Base-by-base conservation (phyloP, 2,113 vertebrate species). In the Anolis carolinensis region DNA sequence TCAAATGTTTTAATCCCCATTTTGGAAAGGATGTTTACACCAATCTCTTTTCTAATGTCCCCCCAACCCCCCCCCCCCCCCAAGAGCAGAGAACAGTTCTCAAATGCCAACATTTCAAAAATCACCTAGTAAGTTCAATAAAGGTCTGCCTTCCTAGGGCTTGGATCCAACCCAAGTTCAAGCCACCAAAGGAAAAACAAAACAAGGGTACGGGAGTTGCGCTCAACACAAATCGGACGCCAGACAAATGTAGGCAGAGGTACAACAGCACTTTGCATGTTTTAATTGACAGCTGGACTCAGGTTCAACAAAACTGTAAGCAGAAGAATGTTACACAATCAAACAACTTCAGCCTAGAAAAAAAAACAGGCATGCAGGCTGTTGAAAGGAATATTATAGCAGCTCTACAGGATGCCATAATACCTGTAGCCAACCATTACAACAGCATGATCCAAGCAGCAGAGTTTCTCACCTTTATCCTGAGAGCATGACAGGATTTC, bases 381-480 rank as follows among this genome's bases (percentile, higher is more conserved):
- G 18, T 34, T 65, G 55, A 30, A 44, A 75, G 5, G 18, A 36
- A 68, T 30, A 84, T 73, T 73, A 70, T 20, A 3, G 7, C 2
- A 20, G 14, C 20, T 50, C 13, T 23, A 90, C 75, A 84, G 70
- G 81, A 0, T 73, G 55, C 86, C 70, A 16, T 14, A 9, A 65
- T 63, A 1, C 85, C 82, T 90, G 73, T 39, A 76, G 76, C 1
- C 2, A 7, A 3, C 2, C 8, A 85, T 75, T 79, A 81, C 13
- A 48, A 36, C 30, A 0, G 74, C 16, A 52, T 50, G 34, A 73
- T 36, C 16, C 52, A 55, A 55, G 34, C 5, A 62, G 9, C 7
- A 36, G 32, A 0, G 52, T 34, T 59, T 78, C 97, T 98, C 96
- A 99, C 98, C 98, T 98, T 99, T 99, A 95, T 98, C 98, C 93